phyloP scores from a whole-genome alignment of 2,797 vertebrate species.

The Danio tinwini region DNA sequence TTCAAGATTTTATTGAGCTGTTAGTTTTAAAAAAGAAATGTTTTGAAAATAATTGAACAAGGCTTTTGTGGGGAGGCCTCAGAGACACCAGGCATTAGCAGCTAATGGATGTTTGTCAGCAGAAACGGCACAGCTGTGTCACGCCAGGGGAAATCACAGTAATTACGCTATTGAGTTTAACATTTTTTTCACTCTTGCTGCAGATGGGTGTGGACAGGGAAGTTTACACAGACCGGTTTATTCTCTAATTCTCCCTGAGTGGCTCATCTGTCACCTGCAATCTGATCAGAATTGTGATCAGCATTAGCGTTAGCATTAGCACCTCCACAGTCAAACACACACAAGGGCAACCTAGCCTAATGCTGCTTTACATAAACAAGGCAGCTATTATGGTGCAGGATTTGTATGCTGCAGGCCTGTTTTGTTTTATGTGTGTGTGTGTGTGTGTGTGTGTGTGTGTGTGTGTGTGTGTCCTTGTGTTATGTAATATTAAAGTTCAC shows the following conservation, averaged over 20 bases:
- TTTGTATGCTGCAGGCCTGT: neutral
- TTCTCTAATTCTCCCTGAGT: slow-evolving; percentile 8
- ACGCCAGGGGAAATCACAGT: slow-evolving; percentile 31
- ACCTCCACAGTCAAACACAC: neutral
- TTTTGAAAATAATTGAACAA: slow-evolving; percentile 27
- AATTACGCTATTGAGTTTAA: slow-evolving; percentile 31
- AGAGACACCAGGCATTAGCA: slow-evolving; percentile 25
- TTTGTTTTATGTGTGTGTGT: neutral
- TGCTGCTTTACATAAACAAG: slow-evolving; percentile 26
- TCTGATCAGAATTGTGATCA: slow-evolving; percentile 29
- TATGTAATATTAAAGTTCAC: slow-evolving; percentile 20
- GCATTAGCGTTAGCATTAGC: neutral
- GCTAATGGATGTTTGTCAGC: slow-evolving; percentile 45
- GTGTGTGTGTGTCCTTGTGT: neutral
- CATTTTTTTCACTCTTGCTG: neutral
- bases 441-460: neutral
- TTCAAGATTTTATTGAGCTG: slow-evolving; percentile 23
- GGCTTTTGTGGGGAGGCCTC: slow-evolving; percentile 11
- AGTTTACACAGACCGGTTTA: slow-evolving; percentile 2
- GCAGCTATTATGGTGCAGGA: neutral
- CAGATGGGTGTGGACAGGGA: slow-evolving; percentile 29
- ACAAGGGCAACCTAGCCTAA: neutral
- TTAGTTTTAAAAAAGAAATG: neutral
- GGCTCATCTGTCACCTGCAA: slow-evolving; percentile 7
- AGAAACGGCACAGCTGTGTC: slow-evolving; percentile 24